A percentile compares a stretch with the other conserved stretches of the same genome.
Evolutionary conservation across 2,888 invertebrate species (phyloP).

Genomic region (Venusia cambrica): DNA sequence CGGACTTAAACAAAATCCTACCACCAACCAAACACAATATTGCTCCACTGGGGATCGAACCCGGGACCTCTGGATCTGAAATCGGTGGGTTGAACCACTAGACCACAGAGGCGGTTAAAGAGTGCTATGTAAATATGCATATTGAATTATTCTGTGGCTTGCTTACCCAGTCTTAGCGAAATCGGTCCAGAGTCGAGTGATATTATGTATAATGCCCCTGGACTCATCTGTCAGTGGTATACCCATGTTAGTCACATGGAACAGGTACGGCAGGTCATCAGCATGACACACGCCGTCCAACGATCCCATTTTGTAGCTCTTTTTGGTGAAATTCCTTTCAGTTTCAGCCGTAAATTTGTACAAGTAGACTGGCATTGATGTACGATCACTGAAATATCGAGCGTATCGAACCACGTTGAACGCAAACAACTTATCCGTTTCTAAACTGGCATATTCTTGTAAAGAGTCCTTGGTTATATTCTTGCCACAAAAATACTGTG

Average conservation of each 20-base stretch:
- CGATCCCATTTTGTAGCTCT: constrained; percentile 55
- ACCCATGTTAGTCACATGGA: constrained; percentile 57
- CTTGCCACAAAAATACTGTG: constrained; percentile 55
- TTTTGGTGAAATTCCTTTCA: constrained; percentile 63
- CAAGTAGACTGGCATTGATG: constrained; percentile 50
- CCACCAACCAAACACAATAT: too few relatives aligned
- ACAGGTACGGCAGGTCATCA: constrained; percentile 64
- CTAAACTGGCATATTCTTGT: constrained; percentile 52
- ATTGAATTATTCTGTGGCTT: too few relatives aligned
- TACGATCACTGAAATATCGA: constrained; percentile 43
- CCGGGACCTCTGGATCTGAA: too few relatives aligned
- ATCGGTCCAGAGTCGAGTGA: constrained; percentile 60
- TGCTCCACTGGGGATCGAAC: too few relatives aligned
- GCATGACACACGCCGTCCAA: constrained; percentile 65
- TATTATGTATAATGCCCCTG: constrained; percentile 43
- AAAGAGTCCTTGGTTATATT: constrained; percentile 44
- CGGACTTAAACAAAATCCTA: too few relatives aligned
- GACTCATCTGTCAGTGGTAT: constrained; percentile 60
- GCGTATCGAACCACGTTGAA: constrained; percentile 63
- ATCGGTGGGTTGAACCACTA: too few relatives aligned
- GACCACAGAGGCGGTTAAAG: too few relatives aligned
- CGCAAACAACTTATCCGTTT: constrained; percentile 57
- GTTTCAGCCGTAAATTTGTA: constrained; percentile 66
- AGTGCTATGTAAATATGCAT: too few relatives aligned
- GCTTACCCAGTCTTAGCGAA: constrained; percentile 66